phyloP scores from a whole-genome alignment of 2,113 vertebrate genomes.

The Hystrix cristata region DNA sequence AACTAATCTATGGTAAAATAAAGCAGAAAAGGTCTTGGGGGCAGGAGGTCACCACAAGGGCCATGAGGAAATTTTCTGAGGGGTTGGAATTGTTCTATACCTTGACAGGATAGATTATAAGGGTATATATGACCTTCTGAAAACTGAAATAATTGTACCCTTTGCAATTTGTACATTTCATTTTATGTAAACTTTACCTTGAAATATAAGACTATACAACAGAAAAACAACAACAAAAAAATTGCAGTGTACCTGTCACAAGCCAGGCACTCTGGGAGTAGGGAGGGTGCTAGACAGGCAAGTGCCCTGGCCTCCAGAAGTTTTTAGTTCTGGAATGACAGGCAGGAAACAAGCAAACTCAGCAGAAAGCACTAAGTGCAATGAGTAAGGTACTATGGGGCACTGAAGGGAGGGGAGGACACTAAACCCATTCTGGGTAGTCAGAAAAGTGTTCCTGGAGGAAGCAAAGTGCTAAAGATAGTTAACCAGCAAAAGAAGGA shows the following conservation, averaged over 20 bases:
- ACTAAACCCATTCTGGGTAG: neutral
- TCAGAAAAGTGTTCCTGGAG: neutral
- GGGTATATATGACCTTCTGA: neutral
- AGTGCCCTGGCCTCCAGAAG: neutral
- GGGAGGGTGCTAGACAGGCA: neutral
- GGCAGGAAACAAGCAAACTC: neutral
- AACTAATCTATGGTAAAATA: slow-evolving; percentile 44
- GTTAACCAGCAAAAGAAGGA: neutral
- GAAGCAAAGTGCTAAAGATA: slow-evolving; percentile 1
- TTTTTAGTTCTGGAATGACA: neutral
- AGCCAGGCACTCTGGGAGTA: neutral
- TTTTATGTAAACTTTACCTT: slow-evolving; percentile 1
- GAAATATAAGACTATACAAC: neutral
- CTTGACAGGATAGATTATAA: neutral
- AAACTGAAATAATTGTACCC: slow-evolving; percentile 51
- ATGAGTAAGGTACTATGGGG: neutral
- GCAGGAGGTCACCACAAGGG: neutral
- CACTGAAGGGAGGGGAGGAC: neutral
- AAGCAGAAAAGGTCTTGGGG: neutral
- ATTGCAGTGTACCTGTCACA: neutral
- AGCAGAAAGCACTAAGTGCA: neutral
- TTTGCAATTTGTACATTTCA: slow-evolving; percentile 51
- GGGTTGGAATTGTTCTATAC: neutral
- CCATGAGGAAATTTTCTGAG: slow-evolving; percentile 5
- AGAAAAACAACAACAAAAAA: neutral